Conservation (phyloP, 2,888 invertebrate genomes). For the Subacronicta megacephala region DNA sequence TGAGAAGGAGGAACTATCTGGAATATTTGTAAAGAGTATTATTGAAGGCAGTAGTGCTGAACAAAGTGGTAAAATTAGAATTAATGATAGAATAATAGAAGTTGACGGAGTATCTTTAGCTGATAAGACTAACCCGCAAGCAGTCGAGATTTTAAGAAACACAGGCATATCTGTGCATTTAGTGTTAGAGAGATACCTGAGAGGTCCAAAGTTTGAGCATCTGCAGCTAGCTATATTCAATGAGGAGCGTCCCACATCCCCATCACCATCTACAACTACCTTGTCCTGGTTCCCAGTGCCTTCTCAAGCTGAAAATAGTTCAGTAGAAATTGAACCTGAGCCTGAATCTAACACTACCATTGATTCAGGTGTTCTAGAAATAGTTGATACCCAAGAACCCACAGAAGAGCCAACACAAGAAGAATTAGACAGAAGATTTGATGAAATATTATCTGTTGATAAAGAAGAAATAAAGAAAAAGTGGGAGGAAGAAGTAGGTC, state of each 20-base stretch:
- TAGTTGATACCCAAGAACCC: conserved; percentile 73
- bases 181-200: conserved; percentile 96
- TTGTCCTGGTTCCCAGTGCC: conserved; percentile 95
- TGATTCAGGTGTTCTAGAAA: conserved; percentile 92
- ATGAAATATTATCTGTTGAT: conserved; percentile 89
- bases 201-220: conserved; percentile 98
- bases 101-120: conserved; percentile 97
- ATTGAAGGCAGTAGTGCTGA: conserved; percentile 99
- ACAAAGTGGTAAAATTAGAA: conserved; percentile 96
- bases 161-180: conserved; percentile 97
- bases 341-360: conserved; percentile 95
- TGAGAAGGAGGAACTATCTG: conserved; percentile 99
- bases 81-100: conserved; percentile 99
- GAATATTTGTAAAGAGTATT: conserved; percentile 99
- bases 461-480: conserved; percentile 93
- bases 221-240: conserved; percentile 95
- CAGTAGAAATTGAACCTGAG: conserved; percentile 92
- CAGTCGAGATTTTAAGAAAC: conserved; percentile 97
- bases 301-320: conserved; percentile 90
- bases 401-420: conserved; percentile 89
- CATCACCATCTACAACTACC: conserved; percentile 94
- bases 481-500: conserved; percentile 95
- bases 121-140: conserved; percentile 98
- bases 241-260: conserved; percentile 89
- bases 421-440: conserved; percentile 82